Evolutionary conservation across 2,797 vertebrate species (phyloP).

Genomic region (Acanthurus lineatus): DNA sequence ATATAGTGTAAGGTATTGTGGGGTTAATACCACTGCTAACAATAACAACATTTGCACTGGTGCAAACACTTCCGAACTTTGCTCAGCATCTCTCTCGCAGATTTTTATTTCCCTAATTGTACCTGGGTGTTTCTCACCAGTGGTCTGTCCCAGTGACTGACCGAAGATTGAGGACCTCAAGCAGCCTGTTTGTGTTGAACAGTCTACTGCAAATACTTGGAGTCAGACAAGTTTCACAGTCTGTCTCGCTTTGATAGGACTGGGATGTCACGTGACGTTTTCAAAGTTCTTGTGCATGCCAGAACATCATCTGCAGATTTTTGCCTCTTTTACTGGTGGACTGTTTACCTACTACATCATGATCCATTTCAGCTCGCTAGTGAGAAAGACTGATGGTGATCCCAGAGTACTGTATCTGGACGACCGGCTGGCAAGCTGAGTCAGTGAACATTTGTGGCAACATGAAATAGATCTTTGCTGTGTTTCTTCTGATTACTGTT

Average conservation of each 20-base stretch:
- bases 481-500: conserved; percentile 70
- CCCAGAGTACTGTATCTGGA: conserved; percentile 44
- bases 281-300: conserved; percentile 76
- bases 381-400: conserved; percentile 49
- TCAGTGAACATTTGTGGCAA: conserved; percentile 62
- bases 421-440: conserved; percentile 21
- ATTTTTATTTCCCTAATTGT: conserved; percentile 66
- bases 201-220: conserved; percentile 37
- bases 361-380: conserved; percentile 45
- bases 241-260: conserved; percentile 32
- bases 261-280: conserved; percentile 49
- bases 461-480: conserved; percentile 69
- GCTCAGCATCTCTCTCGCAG: conserved; percentile 51
- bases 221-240: conserved; percentile 38
- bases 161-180: conserved; percentile 50
- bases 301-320: conserved; percentile 60
- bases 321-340: conserved; percentile 52
- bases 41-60: conserved; percentile 72
- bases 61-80: conserved; percentile 73
- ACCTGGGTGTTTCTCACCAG: conserved; percentile 49
- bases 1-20: conserved; percentile 43
- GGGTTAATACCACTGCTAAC: conserved; percentile 59
- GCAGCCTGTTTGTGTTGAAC: conserved; percentile 40
- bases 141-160: conserved; percentile 41
- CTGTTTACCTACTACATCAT: conserved; percentile 42